phyloP scores from a whole-genome alignment of 2,113 vertebrate species.

The Campylomormyrus tamandua region DNA sequence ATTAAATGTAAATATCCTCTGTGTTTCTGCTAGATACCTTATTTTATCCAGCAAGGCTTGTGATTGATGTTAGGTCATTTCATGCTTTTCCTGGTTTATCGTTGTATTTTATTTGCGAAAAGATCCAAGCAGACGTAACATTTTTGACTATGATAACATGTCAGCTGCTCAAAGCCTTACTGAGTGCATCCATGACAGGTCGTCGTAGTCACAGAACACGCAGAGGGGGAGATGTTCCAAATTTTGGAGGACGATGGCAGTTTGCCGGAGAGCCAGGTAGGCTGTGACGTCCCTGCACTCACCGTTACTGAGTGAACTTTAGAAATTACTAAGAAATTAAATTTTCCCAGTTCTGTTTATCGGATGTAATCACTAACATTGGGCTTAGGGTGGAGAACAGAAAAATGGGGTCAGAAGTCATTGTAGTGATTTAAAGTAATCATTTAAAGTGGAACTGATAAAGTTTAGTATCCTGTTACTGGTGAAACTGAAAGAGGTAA shows the following conservation, averaged over 20 bases:
- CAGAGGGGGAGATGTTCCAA: constrained; percentile 91
- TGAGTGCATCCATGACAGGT: constrained; percentile 62
- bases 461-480: neutral
- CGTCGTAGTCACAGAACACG: constrained; percentile 91
- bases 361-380: neutral
- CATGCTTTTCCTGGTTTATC: too few relatives aligned
- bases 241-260: constrained; percentile 86
- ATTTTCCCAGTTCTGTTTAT: neutral
- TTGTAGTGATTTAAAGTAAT: neutral
- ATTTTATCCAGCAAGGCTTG: neutral
- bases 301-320: neutral
- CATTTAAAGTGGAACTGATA: neutral
- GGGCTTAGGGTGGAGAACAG: neutral
- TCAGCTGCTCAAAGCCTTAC: neutral
- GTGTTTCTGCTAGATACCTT: neutral
- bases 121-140: neutral
- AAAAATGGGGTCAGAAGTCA: neutral
- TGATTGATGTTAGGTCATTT: neutral
- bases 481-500: neutral
- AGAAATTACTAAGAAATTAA: neutral
- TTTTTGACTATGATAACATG: neutral
- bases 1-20: neutral
- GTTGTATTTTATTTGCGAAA: neutral
- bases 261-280: constrained; percentile 82
- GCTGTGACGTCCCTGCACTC: neutral